A percentile compares a stretch with the other conserved stretches of the same genome.
Evolutionary conservation across 2,113 vertebrate species (phyloP).

Genomic region (Cricetomys ansorgei): DNA sequence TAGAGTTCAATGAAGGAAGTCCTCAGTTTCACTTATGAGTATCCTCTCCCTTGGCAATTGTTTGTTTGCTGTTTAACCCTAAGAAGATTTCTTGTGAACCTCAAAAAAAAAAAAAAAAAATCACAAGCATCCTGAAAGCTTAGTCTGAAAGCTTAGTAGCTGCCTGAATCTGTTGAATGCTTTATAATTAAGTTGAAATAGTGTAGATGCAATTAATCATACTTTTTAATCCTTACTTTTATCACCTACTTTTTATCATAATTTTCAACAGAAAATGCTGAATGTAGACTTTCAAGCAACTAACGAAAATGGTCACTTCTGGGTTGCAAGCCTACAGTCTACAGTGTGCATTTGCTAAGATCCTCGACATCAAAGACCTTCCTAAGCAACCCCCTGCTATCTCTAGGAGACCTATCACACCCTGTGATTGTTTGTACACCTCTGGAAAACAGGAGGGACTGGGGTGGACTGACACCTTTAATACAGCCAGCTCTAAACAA

Average conservation of each 20-base stretch:
- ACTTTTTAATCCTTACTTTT: background rate
- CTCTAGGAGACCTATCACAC: background rate
- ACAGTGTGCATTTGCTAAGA: background rate
- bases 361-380: too few relatives aligned
- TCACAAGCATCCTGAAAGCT: background rate
- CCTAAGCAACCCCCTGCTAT: background rate
- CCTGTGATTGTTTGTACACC: background rate
- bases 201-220: background rate
- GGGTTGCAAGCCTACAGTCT: rapidly evolving
- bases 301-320: background rate
- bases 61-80: background rate
- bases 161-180: background rate
- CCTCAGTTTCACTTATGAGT: too few relatives aligned
- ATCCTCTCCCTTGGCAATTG: background rate
- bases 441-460: background rate
- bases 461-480: background rate
- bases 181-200: background rate
- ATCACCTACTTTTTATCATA: background rate
- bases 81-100: too few relatives aligned
- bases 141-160: background rate
- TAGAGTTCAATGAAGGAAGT: too few relatives aligned
- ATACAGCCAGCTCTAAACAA: background rate
- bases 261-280: background rate
- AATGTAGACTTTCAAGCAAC: background rate
- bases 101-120: too few relatives aligned